Base-by-base conservation (phyloP, 2,888 invertebrate genomes). In the Beris morrisii region DNA sequence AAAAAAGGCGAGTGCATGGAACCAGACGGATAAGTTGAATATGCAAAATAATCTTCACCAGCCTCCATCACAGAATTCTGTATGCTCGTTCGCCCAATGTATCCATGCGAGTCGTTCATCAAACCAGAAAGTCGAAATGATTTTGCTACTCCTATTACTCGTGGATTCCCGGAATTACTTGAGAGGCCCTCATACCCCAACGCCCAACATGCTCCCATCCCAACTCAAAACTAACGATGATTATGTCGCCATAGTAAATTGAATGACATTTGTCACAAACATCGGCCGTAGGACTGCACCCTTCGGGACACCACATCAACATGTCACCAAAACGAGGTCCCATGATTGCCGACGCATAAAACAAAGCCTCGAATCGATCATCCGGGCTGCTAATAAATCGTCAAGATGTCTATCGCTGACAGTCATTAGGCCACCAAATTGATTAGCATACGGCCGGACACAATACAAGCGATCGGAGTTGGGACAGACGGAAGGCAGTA, bases 341-440 rank as follows among this genome's bases (percentile, higher is more conserved):
- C 54, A 32, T 11, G 12, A 31, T 54, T 54, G 31, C 11, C 11
- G 30, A n/a, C 53, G 6, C 6, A 11, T 50, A 61, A 61, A 61
- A 61, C 61, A 52, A 50, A 52, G 22, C 61, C 52, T 15, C 28
- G 52, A 61, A 61, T 61, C 61, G 45, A 61, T 61, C 61, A 61
- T 52, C 50, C 43, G 50, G 30, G 31, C 64, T 15, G 30, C 64
- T 64, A 64, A 64, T 64, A 64, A 64, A 64, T 64, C 44, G 53
- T 64, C 45, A 64, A 64, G 64, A 64, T 64, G 64, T 54, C 64
- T 64, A 64, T 64, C 64, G 54, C 43, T 54, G 64, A 64, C 64
- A 64, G 44, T 54, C 64, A 64, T 64, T 64, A 64, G 54, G 64
- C 54, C 64, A 53, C 53, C 54, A 53, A 64, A 64, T 54, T 64